Evolutionary conservation across 2,797 vertebrate species (phyloP).

Genomic region (Neoniphon sammara): DNA sequence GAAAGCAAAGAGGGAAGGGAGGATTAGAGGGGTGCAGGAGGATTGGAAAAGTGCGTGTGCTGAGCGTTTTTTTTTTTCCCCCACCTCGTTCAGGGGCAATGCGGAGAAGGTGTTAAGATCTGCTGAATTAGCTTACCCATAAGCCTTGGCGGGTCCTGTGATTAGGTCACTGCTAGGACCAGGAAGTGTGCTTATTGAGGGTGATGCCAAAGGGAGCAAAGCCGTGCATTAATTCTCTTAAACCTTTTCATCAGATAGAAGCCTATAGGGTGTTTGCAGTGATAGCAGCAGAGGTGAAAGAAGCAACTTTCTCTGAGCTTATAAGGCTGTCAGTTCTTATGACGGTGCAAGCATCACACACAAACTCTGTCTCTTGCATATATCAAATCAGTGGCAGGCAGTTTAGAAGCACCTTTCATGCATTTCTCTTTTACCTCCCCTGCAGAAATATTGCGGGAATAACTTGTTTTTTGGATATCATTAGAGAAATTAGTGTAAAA

Average conservation of each 20-base stretch:
- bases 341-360: slow-evolving; percentile 44
- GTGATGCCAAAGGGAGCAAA: slow-evolving; percentile 33
- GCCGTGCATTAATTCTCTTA: slow-evolving; percentile 47
- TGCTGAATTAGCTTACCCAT: slow-evolving; percentile 83
- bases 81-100: slow-evolving; percentile 77
- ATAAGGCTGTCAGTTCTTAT: slow-evolving; percentile 53
- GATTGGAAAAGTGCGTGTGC: slow-evolving; percentile 77
- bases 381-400: slow-evolving; percentile 44
- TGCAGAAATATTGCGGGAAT: not conserved
- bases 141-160: slow-evolving; percentile 64
- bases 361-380: slow-evolving; percentile 16
- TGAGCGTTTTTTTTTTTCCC: slow-evolving; percentile 57
- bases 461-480: no score
- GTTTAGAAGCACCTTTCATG: slow-evolving; percentile 40
- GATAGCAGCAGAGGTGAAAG: slow-evolving; percentile 54
- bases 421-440: slow-evolving; percentile 19
- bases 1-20: slow-evolving; percentile 69
- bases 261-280: slow-evolving; percentile 51
- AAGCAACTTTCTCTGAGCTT: slow-evolving; percentile 26
- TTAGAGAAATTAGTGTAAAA: no score
- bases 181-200: slow-evolving; percentile 53
- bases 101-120: slow-evolving; percentile 80
- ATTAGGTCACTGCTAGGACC: slow-evolving; percentile 71
- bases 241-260: slow-evolving; percentile 70
- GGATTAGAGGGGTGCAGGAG: slow-evolving; percentile 74